Conservation (phyloP, 2,888 invertebrate genomes). For the Trichopoda pennipes region DNA sequence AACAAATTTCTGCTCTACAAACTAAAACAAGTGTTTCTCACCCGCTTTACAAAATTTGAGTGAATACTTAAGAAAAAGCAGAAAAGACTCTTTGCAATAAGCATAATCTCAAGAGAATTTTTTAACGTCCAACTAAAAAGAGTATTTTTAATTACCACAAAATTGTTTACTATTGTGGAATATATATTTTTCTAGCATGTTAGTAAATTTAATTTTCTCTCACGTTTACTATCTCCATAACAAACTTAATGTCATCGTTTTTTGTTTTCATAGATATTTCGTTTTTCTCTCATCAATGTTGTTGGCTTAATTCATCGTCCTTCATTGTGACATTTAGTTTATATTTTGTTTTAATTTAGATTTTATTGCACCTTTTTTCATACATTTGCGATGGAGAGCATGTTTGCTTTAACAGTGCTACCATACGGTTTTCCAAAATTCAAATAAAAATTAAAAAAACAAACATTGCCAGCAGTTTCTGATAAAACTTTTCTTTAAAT, state of each 20-base stretch:
- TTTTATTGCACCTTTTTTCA: background rate
- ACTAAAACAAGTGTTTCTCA: conserved; percentile 18
- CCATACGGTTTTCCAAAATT: conserved; percentile 16
- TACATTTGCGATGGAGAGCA: conserved; percentile 9
- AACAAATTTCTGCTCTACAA: background rate
- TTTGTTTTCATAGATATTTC: conserved; percentile 17
- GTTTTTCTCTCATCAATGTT: background rate
- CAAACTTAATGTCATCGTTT: background rate
- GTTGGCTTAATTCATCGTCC: conserved; percentile 36
- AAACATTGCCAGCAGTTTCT: too few species aligned
- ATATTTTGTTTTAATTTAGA: conserved; percentile 27
- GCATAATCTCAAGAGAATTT: conserved; percentile 42
- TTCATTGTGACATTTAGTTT: conserved; percentile 57
- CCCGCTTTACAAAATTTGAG: conserved; percentile 25
- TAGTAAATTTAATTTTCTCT: conserved; percentile 28
- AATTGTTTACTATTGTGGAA: background rate
- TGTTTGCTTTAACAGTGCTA: conserved; percentile 25
- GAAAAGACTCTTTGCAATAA: background rate
- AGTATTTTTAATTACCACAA: background rate
- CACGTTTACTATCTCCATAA: conserved; percentile 9
- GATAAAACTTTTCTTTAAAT: too few species aligned
- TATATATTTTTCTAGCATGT: conserved; percentile 54
- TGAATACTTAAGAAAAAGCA: conserved; percentile 9
- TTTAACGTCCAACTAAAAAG: background rate
- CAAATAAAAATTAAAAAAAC: too few species aligned